Evolutionary conservation across 1,140 invertebrate species (phyloP).

Genomic region (Gryllus bimaculatus): DNA sequence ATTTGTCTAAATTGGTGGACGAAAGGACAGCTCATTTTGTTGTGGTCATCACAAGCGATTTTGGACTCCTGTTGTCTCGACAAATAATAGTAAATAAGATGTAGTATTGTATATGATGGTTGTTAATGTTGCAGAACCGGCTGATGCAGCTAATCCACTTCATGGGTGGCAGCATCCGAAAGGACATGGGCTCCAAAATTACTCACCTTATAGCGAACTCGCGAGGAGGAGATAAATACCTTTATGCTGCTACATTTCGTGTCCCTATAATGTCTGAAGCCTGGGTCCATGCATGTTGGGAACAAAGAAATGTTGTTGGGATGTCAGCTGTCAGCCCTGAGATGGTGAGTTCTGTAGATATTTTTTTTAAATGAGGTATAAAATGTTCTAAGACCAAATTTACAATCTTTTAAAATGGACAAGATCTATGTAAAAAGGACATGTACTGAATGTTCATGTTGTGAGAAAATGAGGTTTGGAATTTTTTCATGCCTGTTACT

Average conservation of each 20-base stretch:
- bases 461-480: no score
- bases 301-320: constrained; percentile 53
- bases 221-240: constrained; percentile 79
- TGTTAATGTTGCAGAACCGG: constrained; percentile 46
- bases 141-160: constrained; percentile 79
- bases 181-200: constrained; percentile 74
- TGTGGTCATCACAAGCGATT: neutral
- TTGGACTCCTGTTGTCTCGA: neutral
- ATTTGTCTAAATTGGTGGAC: no score
- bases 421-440: no score
- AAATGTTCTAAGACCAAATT: no score
- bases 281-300: constrained; percentile 85
- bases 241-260: constrained; percentile 74
- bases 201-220: constrained; percentile 87
- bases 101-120: neutral
- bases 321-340: constrained; percentile 56
- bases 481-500: no score
- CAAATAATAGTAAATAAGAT: neutral
- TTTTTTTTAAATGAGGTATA: no score
- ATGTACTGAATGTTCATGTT: no score
- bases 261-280: constrained; percentile 77
- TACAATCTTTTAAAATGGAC: no score
- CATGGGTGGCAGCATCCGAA: constrained; percentile 89
- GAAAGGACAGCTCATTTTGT: no score
- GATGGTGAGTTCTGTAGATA: constrained; percentile 46